A percentile compares a stretch with the other conserved stretches of the same genome.
Conservation (phyloP, 2,113 vertebrate genomes). For the Phaethornis superciliosus region DNA sequence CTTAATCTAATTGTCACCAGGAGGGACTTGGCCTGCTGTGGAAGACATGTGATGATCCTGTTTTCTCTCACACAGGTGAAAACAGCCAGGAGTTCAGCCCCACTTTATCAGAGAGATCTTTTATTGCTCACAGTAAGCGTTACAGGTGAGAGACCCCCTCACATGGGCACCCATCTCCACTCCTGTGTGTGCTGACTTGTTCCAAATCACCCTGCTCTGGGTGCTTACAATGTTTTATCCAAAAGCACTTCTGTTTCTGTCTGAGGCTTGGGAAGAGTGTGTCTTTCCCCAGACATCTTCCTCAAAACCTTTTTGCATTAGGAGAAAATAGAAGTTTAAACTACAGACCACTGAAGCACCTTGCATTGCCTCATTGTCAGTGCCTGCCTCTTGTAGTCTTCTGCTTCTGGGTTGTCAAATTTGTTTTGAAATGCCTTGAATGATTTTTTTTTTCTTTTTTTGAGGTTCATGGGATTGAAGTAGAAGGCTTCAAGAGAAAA, state of each 20-base stretch:
- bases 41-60: not conserved
- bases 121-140: constrained; percentile 77
- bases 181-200: not conserved
- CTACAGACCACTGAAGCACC: not conserved
- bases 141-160: constrained; percentile 76
- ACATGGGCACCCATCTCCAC: not conserved
- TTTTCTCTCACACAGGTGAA: constrained; percentile 82
- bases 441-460: not conserved
- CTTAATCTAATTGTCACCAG: not conserved
- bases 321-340: not conserved
- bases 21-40: not conserved
- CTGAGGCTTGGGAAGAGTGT: not conserved
- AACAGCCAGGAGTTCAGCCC: constrained; percentile 94
- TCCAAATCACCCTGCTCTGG: not conserved
- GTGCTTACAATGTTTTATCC: not conserved
- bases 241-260: not conserved
- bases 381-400: not conserved
- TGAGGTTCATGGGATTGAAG: not conserved
- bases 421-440: not conserved
- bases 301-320: not conserved
- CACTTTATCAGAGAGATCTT: constrained; percentile 82
- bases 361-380: not conserved
- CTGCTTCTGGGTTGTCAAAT: not conserved
- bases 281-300: not conserved
- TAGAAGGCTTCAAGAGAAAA: not conserved